Evolutionary conservation across 2,888 invertebrate species (phyloP).

Genomic region (Polyommatus iphigenia): DNA sequence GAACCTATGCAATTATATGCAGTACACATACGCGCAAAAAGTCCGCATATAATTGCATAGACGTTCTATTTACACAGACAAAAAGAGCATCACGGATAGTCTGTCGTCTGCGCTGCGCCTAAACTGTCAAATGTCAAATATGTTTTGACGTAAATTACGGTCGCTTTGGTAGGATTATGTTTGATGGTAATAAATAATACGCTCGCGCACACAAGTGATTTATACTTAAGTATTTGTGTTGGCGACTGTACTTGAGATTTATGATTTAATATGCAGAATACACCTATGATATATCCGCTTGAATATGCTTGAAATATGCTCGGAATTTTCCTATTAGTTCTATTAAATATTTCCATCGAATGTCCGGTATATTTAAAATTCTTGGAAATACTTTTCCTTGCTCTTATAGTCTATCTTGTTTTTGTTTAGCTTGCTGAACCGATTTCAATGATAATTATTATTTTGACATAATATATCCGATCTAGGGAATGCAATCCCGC

Average conservation of each 20-base stretch:
- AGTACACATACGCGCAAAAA: too few relatives aligned
- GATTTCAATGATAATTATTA: too few relatives aligned
- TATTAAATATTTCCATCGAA: background rate
- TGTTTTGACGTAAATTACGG: background rate
- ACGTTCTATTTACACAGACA: too few relatives aligned
- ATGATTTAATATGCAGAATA: conserved; percentile 19
- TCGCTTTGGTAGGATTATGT: background rate
- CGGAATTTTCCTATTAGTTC: background rate
- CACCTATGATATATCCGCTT: conserved; percentile 1
- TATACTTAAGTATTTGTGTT: conserved; percentile 2
- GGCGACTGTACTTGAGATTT: background rate
- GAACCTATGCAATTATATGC: too few relatives aligned
- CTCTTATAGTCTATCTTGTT: too few relatives aligned
- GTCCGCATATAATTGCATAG: too few relatives aligned
- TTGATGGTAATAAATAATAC: background rate
- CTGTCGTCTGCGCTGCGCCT: too few relatives aligned
- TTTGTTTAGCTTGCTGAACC: too few relatives aligned
- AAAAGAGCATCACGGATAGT: too few relatives aligned
- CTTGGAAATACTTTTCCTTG: background rate
- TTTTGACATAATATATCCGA: too few relatives aligned
- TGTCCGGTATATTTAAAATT: background rate
- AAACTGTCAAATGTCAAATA: background rate
- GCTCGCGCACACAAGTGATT: background rate
- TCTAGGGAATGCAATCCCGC: too few relatives aligned
- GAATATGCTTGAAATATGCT: background rate